Percentiles rank a stretch among this genome's conserved stretches.
phyloP scores from a whole-genome alignment of 2,888 invertebrate genomes.

The Cacoxenus indagator region DNA sequence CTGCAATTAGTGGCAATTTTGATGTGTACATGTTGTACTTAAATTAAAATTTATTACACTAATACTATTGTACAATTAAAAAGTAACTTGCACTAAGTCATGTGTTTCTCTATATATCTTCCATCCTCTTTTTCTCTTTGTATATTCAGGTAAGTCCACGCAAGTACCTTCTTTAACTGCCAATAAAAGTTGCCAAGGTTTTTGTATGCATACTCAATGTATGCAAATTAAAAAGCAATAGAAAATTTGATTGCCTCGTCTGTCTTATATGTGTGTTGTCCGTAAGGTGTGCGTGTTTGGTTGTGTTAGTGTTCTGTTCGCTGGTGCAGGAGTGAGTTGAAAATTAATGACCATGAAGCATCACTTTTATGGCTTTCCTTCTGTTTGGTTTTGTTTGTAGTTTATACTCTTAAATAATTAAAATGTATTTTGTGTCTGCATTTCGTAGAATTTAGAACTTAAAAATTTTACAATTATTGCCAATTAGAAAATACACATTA shows the following conservation, averaged over 20 bases:
- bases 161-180: background rate
- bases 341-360: no score
- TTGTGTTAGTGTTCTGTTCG: background rate
- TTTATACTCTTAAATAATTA: no score
- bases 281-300: background rate
- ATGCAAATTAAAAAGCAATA: slow-evolving; percentile 61
- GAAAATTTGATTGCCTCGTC: slow-evolving; percentile 53
- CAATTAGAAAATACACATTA: slow-evolving; percentile 15
- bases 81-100: background rate
- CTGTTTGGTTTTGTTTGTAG: no score
- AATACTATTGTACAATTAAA: background rate
- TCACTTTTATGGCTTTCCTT: no score
- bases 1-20: background rate
- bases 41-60: background rate
- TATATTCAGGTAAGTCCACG: slow-evolving; percentile 48
- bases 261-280: background rate
- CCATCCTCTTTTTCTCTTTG: slow-evolving; percentile 20
- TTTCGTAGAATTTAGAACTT: no score
- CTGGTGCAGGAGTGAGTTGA: no score
- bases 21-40: background rate
- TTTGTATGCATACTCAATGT: slow-evolving; percentile 35
- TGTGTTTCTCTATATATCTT: no score
- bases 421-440: no score
- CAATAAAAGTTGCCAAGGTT: background rate
- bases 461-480: no score